Percentiles rank a stretch among this genome's conserved stretches.
Evolutionary conservation across 2,113 vertebrate genomes (phyloP).

Genomic region (Dissostichus mawsoni): DNA sequence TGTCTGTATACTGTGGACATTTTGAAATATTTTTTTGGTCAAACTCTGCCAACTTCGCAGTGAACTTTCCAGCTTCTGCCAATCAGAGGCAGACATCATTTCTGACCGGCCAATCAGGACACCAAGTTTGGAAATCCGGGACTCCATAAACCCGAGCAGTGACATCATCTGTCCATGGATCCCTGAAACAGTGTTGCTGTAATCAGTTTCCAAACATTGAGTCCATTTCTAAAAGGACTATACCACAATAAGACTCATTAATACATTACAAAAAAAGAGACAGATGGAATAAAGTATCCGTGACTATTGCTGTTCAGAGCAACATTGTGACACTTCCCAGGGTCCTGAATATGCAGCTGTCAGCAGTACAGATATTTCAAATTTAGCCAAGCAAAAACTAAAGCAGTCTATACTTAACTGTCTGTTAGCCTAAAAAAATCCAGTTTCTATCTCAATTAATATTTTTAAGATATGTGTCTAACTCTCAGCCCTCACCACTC

Average conservation of each 20-base stretch:
- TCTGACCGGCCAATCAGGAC: slow-evolving; percentile 26
- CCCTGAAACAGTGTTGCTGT: slow-evolving; percentile 69
- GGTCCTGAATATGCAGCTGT: background rate
- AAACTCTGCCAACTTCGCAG: slow-evolving; percentile 75
- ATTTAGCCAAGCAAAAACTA: background rate
- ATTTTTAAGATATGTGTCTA: background rate
- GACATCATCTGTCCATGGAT: slow-evolving; percentile 73
- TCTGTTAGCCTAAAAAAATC: background rate
- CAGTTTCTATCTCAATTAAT: slow-evolving; percentile 1
- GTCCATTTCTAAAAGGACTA: background rate
- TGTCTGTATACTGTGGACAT: slow-evolving; percentile 52
- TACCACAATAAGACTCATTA: background rate
- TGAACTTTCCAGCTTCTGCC: slow-evolving; percentile 71
- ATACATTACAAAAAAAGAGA: background rate
- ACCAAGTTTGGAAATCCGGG: slow-evolving; percentile 78
- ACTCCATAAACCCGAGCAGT: slow-evolving; percentile 77
- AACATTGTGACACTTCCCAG: background rate
- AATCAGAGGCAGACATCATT: slow-evolving; percentile 63
- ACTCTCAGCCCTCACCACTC: slow-evolving; percentile 78
- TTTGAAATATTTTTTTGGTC: slow-evolving; percentile 64
- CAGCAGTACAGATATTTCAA: slow-evolving; percentile 7
- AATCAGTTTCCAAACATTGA: slow-evolving; percentile 6
- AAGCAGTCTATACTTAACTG: background rate
- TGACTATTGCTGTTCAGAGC: background rate
- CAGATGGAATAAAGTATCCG: background rate